These are phyloP conservation scores for Phymastichus coffea DNA, from an alignment of 1,140 invertebrate genomes.

Conservation along the genomic window DNA sequence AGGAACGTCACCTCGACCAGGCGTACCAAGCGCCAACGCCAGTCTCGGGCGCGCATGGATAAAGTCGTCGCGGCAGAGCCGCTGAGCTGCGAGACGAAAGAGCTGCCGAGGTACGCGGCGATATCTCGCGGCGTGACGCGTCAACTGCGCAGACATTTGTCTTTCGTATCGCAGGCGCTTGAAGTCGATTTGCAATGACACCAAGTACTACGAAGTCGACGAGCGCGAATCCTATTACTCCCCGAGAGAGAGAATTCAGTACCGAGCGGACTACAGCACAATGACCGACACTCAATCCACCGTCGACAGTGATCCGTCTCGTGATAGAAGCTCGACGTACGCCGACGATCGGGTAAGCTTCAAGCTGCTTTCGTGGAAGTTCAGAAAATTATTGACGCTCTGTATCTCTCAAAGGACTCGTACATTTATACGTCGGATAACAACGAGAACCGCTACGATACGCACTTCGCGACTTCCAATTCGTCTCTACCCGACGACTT, in stretches of 20 bases:
- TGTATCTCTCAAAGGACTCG: slow-evolving; percentile 7
- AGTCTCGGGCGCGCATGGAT: no score
- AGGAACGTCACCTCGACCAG: no score
- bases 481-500: neutral
- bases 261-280: neutral
- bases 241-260: neutral
- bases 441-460: neutral
- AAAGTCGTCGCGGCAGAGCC: neutral
- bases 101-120: slow-evolving; percentile 1
- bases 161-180: slow-evolving; percentile 10
- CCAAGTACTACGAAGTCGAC: slow-evolving; percentile 8
- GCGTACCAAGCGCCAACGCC: no score
- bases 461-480: neutral
- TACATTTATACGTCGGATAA: slow-evolving; percentile 20
- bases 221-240: slow-evolving; percentile 6
- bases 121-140: no score
- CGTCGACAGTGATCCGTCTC: slow-evolving; percentile 12
- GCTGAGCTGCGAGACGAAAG: neutral
- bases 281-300: neutral
- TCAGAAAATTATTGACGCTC: neutral
- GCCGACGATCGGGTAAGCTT: slow-evolving; percentile 4
- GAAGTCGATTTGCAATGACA: neutral
- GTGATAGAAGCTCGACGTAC: slow-evolving; percentile 3
- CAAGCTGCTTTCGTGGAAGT: neutral
- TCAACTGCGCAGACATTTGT: no score